Conservation (phyloP, 2,888 invertebrate genomes). For the Eueremaeus valkanovi region DNA sequence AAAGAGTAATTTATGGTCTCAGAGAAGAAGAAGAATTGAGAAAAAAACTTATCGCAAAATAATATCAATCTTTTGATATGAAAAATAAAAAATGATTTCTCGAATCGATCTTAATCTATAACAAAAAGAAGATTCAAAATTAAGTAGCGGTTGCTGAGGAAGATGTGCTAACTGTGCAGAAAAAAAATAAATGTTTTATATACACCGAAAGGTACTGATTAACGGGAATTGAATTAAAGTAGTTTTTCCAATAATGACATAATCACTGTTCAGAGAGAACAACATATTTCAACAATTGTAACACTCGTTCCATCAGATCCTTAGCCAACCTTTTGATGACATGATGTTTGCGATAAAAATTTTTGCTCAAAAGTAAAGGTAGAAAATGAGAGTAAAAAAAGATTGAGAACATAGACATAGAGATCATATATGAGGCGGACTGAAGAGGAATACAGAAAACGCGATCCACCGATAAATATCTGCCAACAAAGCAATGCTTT, state of each 20-base stretch:
- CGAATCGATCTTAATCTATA: conserved; percentile 18
- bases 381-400: neutral
- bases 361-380: neutral
- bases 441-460: neutral
- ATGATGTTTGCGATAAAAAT: neutral
- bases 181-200: neutral
- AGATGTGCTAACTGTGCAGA: conserved; percentile 29
- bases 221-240: conserved; percentile 30
- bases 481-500: conserved; percentile 9
- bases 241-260: conserved; percentile 9
- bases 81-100: neutral
- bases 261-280: neutral
- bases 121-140: conserved; percentile 3
- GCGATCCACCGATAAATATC: conserved; percentile 29
- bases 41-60: conserved; percentile 5
- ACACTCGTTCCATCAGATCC: neutral
- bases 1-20: neutral
- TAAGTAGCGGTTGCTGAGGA: conserved; percentile 21
- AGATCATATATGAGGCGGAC: neutral
- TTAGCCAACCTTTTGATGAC: neutral
- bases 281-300: neutral
- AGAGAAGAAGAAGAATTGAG: neutral
- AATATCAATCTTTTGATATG: neutral
- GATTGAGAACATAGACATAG: neutral
- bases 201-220: neutral